Conservation (phyloP, 2,797 vertebrate genomes). For the Podargus strigoides region DNA sequence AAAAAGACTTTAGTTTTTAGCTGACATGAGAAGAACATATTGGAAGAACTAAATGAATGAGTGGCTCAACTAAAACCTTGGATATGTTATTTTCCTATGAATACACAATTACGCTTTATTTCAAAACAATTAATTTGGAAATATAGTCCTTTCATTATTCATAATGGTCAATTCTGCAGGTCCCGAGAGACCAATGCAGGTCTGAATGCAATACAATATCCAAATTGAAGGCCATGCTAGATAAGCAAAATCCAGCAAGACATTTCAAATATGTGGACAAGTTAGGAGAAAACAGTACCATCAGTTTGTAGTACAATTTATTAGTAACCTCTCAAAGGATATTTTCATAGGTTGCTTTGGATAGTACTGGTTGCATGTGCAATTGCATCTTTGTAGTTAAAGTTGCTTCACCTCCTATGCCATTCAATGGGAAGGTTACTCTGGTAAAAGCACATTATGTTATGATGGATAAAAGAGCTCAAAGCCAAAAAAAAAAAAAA, state of each 20-base stretch:
- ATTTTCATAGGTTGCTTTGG: not conserved
- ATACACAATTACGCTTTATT: not conserved
- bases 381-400: not conserved
- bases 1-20: not conserved
- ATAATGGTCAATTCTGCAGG: not conserved
- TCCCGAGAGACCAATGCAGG: not conserved
- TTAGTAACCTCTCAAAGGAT: not conserved
- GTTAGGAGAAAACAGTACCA: not conserved
- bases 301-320: not conserved
- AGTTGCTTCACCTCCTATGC: not conserved
- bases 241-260: not conserved
- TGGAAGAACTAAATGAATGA: not conserved
- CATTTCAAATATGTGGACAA: not conserved
- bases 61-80: not conserved
- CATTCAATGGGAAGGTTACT: not conserved
- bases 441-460: not conserved
- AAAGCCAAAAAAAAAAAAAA: not conserved
- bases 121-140: not conserved
- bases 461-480: slow-evolving; percentile 9
- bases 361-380: not conserved
- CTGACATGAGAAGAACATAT: not conserved
- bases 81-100: not conserved
- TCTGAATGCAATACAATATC: not conserved
- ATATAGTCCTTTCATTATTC: not conserved
- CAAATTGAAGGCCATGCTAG: not conserved